phyloP scores from a whole-genome alignment of 92 coral and sea anemone species.

The Palythoa caribaeorum region DNA sequence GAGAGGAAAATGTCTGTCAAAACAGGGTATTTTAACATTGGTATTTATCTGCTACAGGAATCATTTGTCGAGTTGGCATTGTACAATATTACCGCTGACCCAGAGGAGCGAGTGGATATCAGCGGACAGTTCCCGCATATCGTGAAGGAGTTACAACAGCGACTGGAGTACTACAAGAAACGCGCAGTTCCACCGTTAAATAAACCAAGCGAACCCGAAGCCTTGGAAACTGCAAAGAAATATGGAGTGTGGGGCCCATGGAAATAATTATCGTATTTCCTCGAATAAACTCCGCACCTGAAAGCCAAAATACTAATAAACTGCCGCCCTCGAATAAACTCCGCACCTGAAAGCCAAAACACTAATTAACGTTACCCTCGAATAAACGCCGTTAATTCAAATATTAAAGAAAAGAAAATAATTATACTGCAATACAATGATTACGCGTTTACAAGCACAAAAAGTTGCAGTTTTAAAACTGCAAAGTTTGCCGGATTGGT shows the following conservation, averaged over 20 bases:
- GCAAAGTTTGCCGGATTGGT: too few relatives aligned
- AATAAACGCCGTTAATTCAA: too few relatives aligned
- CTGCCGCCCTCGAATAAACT: too few relatives aligned
- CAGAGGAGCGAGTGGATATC: conserved; percentile 76
- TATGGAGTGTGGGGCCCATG: conserved; percentile 79
- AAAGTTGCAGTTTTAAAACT: too few relatives aligned
- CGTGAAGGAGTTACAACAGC: conserved; percentile 54
- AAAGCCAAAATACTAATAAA: too few relatives aligned
- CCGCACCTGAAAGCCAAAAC: too few relatives aligned
- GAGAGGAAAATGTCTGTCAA: neutral
- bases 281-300: too few relatives aligned
- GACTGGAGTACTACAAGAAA: conserved; percentile 67
- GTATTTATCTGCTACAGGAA: neutral
- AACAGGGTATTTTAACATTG: neutral
- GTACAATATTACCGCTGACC: conserved; percentile 82
- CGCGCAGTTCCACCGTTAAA: conserved; percentile 55
- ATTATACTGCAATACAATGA: too few relatives aligned
- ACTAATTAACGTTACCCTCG: too few relatives aligned
- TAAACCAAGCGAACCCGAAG: conserved; percentile 57
- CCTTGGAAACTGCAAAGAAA: conserved; percentile 58
- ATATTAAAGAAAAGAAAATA: too few relatives aligned
- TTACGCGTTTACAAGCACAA: too few relatives aligned
- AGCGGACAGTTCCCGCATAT: conserved; percentile 65
- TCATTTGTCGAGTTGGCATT: conserved; percentile 56
- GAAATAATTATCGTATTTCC: conserved; percentile 6